Conservation (phyloP, 2,888 invertebrate species). For the Tetanocera ferruginea region DNA sequence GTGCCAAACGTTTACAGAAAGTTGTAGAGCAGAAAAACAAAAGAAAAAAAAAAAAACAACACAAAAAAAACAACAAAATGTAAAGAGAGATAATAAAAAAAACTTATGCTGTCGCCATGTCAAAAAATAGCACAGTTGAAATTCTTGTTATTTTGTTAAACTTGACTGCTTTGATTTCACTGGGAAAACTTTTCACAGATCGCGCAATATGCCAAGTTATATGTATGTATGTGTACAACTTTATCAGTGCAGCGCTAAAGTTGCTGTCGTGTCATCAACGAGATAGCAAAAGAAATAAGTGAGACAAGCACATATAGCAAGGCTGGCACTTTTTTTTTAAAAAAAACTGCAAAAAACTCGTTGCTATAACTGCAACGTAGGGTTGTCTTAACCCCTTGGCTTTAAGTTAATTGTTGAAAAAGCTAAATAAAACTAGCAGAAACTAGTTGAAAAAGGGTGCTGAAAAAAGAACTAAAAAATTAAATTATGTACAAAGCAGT, state of each 20-base stretch:
- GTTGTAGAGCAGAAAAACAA: background rate
- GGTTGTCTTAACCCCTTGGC: background rate
- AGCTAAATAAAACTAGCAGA: too few species aligned
- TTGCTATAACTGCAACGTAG: background rate
- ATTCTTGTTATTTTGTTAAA: slow-evolving; percentile 10
- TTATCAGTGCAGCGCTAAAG: slow-evolving; percentile 22
- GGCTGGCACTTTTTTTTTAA: background rate
- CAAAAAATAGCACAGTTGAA: background rate
- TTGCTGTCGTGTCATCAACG: too few species aligned
- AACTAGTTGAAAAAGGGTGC: background rate
- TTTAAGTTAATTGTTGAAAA: background rate
- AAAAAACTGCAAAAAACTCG: background rate
- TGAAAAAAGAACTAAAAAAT: background rate
- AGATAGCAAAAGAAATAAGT: background rate
- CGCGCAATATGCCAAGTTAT: slow-evolving; percentile 37
- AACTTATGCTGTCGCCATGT: slow-evolving; percentile 14
- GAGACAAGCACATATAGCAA: background rate
- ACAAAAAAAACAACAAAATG: background rate
- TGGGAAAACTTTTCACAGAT: slow-evolving; percentile 37
- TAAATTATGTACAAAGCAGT: background rate
- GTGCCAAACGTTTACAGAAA: background rate
- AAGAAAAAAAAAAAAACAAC: background rate
- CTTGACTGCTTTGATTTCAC: background rate
- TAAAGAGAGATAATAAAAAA: background rate
- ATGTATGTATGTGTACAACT: slow-evolving; percentile 19